Conservation (phyloP, 2,888 invertebrate species). For the Scaptomyza cyrtandrae region DNA sequence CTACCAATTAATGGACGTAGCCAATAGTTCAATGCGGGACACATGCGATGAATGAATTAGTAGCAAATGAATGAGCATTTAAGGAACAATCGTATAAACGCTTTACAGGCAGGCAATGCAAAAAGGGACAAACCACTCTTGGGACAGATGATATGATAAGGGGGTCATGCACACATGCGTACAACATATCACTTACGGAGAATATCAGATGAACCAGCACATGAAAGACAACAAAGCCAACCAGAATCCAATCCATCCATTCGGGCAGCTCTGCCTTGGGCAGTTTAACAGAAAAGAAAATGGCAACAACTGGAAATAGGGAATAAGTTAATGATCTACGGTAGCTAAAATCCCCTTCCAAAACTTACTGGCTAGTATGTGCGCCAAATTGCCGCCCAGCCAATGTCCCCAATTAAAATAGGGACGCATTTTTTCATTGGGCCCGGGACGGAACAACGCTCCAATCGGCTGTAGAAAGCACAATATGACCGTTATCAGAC, state of each 20-base stretch:
- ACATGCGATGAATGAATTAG: constrained; percentile 73
- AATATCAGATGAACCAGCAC: constrained; percentile 93
- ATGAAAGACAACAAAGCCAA: constrained; percentile 95
- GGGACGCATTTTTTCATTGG: constrained; percentile 90
- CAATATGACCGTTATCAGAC: constrained; percentile 90
- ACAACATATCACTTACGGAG: constrained; percentile 87
- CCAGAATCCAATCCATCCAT: constrained; percentile 95
- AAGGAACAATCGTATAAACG: constrained; percentile 42
- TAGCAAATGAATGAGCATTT: constrained; percentile 76
- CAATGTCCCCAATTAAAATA: constrained; percentile 97
- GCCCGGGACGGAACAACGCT: constrained; percentile 93
- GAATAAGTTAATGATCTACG: not conserved
- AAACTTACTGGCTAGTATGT: constrained; percentile 93
- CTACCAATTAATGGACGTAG: constrained; percentile 78
- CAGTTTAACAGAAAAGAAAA: constrained; percentile 95
- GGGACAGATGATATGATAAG: constrained; percentile 42
- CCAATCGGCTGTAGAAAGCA: constrained; percentile 95
- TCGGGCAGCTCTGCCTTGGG: constrained; percentile 93
- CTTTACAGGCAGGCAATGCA: constrained; percentile 65
- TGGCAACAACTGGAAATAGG: constrained; percentile 91
- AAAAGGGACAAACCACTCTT: constrained; percentile 22
- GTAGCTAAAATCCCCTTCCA: not conserved
- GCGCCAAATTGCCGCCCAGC: constrained; percentile 94
- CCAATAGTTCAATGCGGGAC: constrained; percentile 34
- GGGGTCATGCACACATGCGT: constrained; percentile 15